A percentile compares a stretch with the other conserved stretches of the same genome.
These are phyloP conservation scores for Amblyjoppa fuscipennis DNA, from an alignment of 2,888 invertebrate genomes.

Conservation along the genomic window DNA sequence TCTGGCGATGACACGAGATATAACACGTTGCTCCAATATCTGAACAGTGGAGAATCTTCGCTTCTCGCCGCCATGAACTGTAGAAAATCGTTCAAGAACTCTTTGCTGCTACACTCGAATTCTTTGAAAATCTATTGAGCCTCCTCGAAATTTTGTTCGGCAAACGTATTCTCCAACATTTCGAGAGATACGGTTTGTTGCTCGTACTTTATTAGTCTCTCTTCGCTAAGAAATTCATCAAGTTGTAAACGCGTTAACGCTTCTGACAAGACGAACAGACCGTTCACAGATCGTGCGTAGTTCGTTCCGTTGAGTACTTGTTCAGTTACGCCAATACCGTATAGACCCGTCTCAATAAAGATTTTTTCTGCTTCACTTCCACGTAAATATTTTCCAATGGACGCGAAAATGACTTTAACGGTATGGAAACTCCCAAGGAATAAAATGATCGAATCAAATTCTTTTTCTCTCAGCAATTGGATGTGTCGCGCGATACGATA, in stretches of 20 bases:
- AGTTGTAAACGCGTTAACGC: constrained; percentile 5
- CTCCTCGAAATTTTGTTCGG: constrained; percentile 16
- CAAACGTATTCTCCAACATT: not conserved
- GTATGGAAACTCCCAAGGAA: constrained; percentile 23
- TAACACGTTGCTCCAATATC: constrained; percentile 37
- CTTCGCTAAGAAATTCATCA: not conserved
- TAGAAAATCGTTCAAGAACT: constrained; percentile 4
- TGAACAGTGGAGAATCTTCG: constrained; percentile 24
- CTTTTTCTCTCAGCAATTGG: not conserved
- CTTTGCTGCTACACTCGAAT: not conserved
- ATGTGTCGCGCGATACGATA: constrained; percentile 27
- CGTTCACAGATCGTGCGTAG: constrained; percentile 23
- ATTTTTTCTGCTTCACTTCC: constrained; percentile 25
- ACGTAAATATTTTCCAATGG: constrained; percentile 3
- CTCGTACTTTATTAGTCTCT: not conserved
- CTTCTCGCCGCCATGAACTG: constrained; percentile 4
- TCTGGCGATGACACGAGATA: not conserved
- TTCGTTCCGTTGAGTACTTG: constrained; percentile 31
- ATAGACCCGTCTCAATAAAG: constrained; percentile 9
- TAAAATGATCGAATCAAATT: not conserved
- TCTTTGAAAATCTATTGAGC: not conserved
- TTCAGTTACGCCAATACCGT: constrained; percentile 12
- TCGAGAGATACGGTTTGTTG: not conserved
- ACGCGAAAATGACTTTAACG: constrained; percentile 10
- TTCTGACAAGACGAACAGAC: constrained; percentile 3